Evolutionary conservation across 1,140 invertebrate species (phyloP).

Genomic region (Drosophila murphyi): DNA sequence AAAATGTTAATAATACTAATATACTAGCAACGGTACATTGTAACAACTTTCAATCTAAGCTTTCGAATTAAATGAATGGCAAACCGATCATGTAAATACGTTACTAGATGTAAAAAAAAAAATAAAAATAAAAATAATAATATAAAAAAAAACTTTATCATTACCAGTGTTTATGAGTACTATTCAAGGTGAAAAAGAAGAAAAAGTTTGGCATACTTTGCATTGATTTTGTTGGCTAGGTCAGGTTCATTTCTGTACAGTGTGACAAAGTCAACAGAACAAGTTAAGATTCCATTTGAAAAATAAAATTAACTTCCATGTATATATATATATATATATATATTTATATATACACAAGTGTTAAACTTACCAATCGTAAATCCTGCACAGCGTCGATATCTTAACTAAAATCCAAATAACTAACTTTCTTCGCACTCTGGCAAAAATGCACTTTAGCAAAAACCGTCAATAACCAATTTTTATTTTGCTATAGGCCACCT

Average conservation of each 20-base stretch:
- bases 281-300: too few species aligned
- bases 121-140: not conserved
- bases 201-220: not conserved
- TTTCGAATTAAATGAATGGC: not conserved
- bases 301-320: too few species aligned
- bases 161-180: not conserved
- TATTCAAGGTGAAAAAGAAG: not conserved
- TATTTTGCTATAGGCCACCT: not conserved
- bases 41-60: conserved; percentile 12
- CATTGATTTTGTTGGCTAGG: conserved; percentile 40
- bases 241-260: conserved; percentile 21
- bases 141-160: not conserved
- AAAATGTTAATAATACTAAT: conserved; percentile 16
- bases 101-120: not conserved
- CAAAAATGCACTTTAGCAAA: conserved; percentile 12
- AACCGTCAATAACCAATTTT: not conserved
- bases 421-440: conserved; percentile 18
- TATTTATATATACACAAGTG: not conserved
- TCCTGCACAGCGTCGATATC: conserved; percentile 5
- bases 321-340: not conserved
- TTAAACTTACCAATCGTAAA: conserved; percentile 26
- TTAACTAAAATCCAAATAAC: not conserved
- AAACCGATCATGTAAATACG: not conserved
- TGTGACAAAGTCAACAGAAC: too few species aligned
- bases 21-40: not conserved